phyloP scores from a whole-genome alignment of 2,797 vertebrate species.

The Ataeniobius toweri region DNA sequence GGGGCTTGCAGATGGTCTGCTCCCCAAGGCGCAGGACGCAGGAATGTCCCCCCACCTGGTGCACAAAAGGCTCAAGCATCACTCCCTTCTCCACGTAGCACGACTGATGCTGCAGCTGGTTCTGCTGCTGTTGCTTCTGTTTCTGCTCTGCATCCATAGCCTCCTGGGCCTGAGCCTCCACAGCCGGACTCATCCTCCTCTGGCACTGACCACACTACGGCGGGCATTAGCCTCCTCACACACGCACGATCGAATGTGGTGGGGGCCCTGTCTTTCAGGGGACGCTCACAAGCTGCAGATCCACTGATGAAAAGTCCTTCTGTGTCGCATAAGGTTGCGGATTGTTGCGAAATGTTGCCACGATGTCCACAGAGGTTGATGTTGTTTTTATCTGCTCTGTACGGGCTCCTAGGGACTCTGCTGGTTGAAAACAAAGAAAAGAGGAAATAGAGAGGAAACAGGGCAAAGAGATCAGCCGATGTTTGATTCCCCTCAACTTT shows the following conservation, averaged over 20 bases:
- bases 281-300: constrained; percentile 25
- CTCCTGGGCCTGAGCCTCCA: constrained; percentile 82
- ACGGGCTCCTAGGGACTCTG: constrained; percentile 34
- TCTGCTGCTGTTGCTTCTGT: constrained; percentile 47
- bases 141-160: constrained; percentile 89
- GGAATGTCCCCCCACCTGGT: constrained; percentile 97
- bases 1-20: constrained; percentile 97
- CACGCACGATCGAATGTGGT: constrained; percentile 48
- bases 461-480: constrained; percentile 23
- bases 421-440: constrained; percentile 64
- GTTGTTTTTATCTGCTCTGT: constrained; percentile 21
- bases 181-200: constrained; percentile 97
- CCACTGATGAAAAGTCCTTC: constrained; percentile 25
- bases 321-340: constrained; percentile 3
- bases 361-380: constrained; percentile 16
- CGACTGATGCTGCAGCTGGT: constrained; percentile 73
- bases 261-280: constrained; percentile 32
- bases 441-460: constrained; percentile 49
- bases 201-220: constrained; percentile 65
- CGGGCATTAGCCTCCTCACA: constrained; percentile 87
- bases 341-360: constrained; percentile 11
- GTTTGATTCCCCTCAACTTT: constrained; percentile 25
- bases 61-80: constrained; percentile 95
- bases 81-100: constrained; percentile 86
- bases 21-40: constrained; percentile 97